Conservation (phyloP, 2,888 invertebrate species). For the Aquatica leii region DNA sequence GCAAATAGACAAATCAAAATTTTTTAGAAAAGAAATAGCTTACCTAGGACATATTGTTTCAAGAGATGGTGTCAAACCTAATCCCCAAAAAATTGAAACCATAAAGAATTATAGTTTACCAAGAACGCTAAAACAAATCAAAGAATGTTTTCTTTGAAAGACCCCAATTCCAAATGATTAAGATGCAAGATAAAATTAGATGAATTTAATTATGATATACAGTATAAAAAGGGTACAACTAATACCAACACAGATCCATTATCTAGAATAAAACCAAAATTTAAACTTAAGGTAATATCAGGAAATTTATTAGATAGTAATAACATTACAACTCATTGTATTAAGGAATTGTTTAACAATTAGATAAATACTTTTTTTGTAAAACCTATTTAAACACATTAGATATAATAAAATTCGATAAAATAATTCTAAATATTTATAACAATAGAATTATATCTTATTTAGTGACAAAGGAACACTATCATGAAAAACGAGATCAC, state of each 20-base stretch:
- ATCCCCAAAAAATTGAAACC: too few relatives aligned
- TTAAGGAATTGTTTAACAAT: background rate
- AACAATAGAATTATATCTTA: background rate
- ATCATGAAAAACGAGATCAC: too few relatives aligned
- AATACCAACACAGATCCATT: background rate
- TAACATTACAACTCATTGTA: background rate
- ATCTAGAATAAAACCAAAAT: conserved; percentile 1
- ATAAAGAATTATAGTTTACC: too few relatives aligned
- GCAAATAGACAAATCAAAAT: too few relatives aligned
- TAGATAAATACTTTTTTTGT: background rate
- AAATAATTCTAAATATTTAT: background rate
- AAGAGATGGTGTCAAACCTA: too few relatives aligned
- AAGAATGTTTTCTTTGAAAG: too few relatives aligned
- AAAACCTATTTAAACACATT: background rate
- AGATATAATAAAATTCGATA: background rate
- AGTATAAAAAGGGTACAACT: background rate
- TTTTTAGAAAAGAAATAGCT: too few relatives aligned
- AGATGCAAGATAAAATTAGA: too few relatives aligned
- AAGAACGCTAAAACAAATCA: too few relatives aligned
- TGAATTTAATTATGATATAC: background rate
- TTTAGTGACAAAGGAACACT: too few relatives aligned
- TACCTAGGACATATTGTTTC: too few relatives aligned
- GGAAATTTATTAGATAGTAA: conserved; percentile 1
- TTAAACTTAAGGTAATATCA: background rate
- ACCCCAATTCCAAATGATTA: too few relatives aligned